Evolutionary conservation across 2,797 vertebrate species (phyloP).

Genomic region (Sylvilagus floridanus): DNA sequence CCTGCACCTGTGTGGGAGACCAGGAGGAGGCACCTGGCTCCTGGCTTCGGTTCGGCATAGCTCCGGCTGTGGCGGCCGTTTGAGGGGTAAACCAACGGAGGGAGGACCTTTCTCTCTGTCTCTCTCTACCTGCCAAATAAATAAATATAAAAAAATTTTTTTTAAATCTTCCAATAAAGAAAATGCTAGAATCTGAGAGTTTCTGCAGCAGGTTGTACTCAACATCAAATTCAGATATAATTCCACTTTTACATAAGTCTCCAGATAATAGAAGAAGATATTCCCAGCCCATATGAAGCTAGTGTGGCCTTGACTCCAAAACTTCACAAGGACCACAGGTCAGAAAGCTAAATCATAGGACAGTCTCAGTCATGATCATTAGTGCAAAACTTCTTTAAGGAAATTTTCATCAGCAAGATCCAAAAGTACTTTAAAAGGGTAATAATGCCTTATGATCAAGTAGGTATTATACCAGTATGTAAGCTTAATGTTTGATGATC

Average conservation of each 20-base stretch:
- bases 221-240: neutral
- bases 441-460: neutral
- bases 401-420: neutral
- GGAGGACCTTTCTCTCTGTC: no score
- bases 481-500: conserved; percentile 4
- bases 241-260: neutral
- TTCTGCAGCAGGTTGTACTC: neutral
- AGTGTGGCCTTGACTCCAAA: conserved; percentile 4
- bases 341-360: conserved; percentile 27
- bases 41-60: no score
- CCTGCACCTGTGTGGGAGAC: no score
- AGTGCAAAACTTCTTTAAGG: conserved; percentile 24
- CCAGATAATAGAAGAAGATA: neutral
- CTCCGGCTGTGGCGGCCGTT: no score
- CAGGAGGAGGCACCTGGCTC: no score
- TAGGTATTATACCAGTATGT: neutral
- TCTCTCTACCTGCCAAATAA: no score
- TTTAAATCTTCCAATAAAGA: neutral
- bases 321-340: neutral
- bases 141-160: no score
- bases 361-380: neutral
- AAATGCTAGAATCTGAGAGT: neutral
- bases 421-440: neutral
- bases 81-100: no score
- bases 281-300: neutral